A percentile compares a stretch with the other conserved stretches of the same genome.
These are phyloP conservation scores for Sphaeridia pumilis DNA, from an alignment of 2,888 invertebrate species.

Conservation along the genomic window DNA sequence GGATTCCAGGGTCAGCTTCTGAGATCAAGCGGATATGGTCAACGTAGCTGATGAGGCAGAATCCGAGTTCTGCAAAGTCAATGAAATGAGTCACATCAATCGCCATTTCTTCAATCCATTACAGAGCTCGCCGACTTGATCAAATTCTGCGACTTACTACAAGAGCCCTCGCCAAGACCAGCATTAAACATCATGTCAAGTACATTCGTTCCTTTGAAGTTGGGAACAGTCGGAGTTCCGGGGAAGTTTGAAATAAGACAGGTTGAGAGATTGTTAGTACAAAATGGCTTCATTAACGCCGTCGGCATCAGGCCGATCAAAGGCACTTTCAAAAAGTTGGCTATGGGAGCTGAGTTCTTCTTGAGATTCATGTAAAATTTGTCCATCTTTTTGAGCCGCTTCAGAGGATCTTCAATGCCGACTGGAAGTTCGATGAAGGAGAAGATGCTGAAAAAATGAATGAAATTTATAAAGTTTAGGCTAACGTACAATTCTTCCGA, in stretches of 20 bases:
- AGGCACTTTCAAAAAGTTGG: slow-evolving; percentile 28
- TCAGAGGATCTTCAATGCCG: slow-evolving; percentile 23
- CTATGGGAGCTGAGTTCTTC: slow-evolving; percentile 25
- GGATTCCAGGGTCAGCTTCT: slow-evolving; percentile 16
- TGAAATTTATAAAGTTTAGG: too few species aligned
- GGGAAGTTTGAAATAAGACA: slow-evolving; percentile 33
- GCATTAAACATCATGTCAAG: slow-evolving; percentile 23
- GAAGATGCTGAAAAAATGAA: slow-evolving; percentile 17
- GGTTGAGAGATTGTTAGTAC: slow-evolving; percentile 25
- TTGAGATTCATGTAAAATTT: slow-evolving; percentile 20
- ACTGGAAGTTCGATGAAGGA: slow-evolving; percentile 27
- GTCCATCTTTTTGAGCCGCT: slow-evolving; percentile 23
- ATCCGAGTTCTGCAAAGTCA: slow-evolving; percentile 16
- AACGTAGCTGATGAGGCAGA: slow-evolving; percentile 15
- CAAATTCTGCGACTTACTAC: slow-evolving; percentile 8
- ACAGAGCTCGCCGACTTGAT: too few species aligned
- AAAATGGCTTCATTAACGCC: slow-evolving; percentile 21
- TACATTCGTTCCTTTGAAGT: slow-evolving; percentile 15
- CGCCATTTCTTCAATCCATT: too few species aligned
- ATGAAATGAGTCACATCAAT: background rate
- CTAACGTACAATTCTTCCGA: too few species aligned
- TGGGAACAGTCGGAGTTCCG: slow-evolving; percentile 18
- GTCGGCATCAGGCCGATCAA: slow-evolving; percentile 25
- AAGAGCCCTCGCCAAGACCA: slow-evolving; percentile 18
- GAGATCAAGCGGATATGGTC: slow-evolving; percentile 17